Base-by-base conservation (phyloP, 1,140 invertebrate genomes). In the Zaprionus taronus region DNA sequence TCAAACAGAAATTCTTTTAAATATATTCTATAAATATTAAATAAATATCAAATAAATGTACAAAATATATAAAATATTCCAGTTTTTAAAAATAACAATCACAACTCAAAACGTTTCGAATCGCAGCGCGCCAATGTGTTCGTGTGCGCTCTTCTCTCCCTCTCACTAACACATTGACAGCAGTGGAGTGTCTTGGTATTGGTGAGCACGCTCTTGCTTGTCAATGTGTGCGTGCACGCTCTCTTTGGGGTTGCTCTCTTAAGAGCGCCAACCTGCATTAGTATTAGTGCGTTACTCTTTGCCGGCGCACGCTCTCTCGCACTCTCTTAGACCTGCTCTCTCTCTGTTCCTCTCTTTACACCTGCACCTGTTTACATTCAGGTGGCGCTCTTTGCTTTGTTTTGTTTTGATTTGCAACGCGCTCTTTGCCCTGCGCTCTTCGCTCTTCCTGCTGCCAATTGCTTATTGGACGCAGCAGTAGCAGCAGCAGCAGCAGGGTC, bases 401-500 rank as follows among this genome's bases (percentile, higher is more conserved):
- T 77, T 76, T 84, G 82, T 79, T 85, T 84, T 85, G 71, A 61
- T 79, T 86, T 82, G 58, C 41, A 47, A 22, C 24, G 51, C 60
- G 34, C 78, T 78, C 78, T 74, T 67, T 26, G 20, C 57, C 55
- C 28, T 38, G 20, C 17, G 41, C 61, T 44, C 56, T 62, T 53
- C 53, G 62, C 80, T 34, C 31, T 11, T 9, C 31, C 31, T 68
- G 68, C 61, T 80, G 84, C 63, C 68, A 87, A 83, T 83, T 89
- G 84, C 83, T 87, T 87, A 87, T 83, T 87, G 83, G 83, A 81
- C 64, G 66, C 53, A 68, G 78, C 63, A 84, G 47, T 17, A 34
- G 31, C 31, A 34, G 31, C 28, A 31, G 31, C 28, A 31, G 31
- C 31, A 34, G 57, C 41, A 68, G 41, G n/a, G 57, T 81, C 63